Evolutionary conservation across 2,113 vertebrate genomes (phyloP), one percentile per base, ranked within the genome.

Genomic region (Zosterops japonicus): DNA sequence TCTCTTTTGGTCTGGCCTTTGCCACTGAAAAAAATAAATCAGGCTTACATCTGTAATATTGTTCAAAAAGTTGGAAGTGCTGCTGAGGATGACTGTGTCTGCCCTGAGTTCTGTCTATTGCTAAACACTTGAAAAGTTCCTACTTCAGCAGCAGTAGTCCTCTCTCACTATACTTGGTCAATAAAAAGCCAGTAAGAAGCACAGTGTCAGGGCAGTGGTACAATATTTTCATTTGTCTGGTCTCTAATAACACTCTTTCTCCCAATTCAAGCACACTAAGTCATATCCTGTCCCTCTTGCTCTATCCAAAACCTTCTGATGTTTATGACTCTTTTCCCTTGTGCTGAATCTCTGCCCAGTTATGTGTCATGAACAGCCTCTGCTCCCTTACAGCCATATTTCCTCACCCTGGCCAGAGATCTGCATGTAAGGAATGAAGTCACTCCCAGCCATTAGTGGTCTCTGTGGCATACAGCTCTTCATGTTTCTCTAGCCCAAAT

Each of bases 371-470:
- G 55, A 87, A 8, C 69, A 72, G 86, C 49, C 35, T 89, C 88
- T 76, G 36, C 76, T 89, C 80, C 86, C 83, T 94, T 49, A 39
- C 46, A 90, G 80, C 29, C 55, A 0, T 21, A 61, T 57, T 93
- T 87, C 88, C 65, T 63, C 12, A 2, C 75, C 55, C 86, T 80
- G 92, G 80, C 64, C 65, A n/a, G 93, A 76, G 72, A 93, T 9
- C 17, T 46, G 89, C 59, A 81, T 50, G 74, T 0, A 2, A 93
- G 86, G 93, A 97, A 94, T 92, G 89, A 94, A 93, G 86, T 83
- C 94, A 78, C 92, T 96, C 92, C 93, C 86, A 96, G 88, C 31
- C 57, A 12, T 92, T 89, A 93, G 33, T 79, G 83, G 46, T 84
- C 90, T 93, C 90, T 81, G 52, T 49, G 52, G 79, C 44, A 60